A percentile compares a stretch with the other conserved stretches of the same genome.
Conservation (phyloP, 2,888 invertebrate genomes). For the Colostygia pectinataria region DNA sequence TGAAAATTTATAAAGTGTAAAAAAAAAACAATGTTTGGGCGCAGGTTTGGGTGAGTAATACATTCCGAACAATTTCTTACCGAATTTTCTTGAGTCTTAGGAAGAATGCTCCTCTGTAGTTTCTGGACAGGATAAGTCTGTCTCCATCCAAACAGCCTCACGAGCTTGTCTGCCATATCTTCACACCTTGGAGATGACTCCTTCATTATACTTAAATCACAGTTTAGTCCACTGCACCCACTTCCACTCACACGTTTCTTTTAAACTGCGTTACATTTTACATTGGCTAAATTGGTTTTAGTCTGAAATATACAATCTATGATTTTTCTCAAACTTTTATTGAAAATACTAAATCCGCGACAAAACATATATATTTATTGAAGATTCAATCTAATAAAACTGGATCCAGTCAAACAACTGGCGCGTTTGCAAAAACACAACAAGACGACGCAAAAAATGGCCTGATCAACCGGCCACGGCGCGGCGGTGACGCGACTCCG, state of each 20-base stretch:
- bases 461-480: slow-evolving; percentile 20
- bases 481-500: slow-evolving; percentile 38
- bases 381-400: slow-evolving; percentile 14
- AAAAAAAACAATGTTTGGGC: too few relatives aligned
- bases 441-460: slow-evolving; percentile 15
- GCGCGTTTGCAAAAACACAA: slow-evolving; percentile 21
- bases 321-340: too few relatives aligned
- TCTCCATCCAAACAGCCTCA: slow-evolving; percentile 90
- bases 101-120: slow-evolving; percentile 84
- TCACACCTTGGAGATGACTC: slow-evolving; percentile 87
- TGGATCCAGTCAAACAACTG: slow-evolving; percentile 14
- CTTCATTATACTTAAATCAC: slow-evolving; percentile 75
- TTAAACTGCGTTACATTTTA: not conserved
- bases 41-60: not conserved
- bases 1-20: too few relatives aligned
- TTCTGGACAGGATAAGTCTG: slow-evolving; percentile 92
- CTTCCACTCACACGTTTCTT: slow-evolving; percentile 1
- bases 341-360: not conserved
- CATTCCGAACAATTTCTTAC: slow-evolving; percentile 39
- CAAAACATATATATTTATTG: slow-evolving; percentile 7
- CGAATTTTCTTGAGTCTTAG: slow-evolving; percentile 69
- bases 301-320: too few relatives aligned
- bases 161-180: slow-evolving; percentile 89
- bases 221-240: slow-evolving; percentile 4
- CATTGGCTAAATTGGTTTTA: not conserved